phyloP scores from a whole-genome alignment of 2,888 invertebrate species.

The Melanargia galathea region DNA sequence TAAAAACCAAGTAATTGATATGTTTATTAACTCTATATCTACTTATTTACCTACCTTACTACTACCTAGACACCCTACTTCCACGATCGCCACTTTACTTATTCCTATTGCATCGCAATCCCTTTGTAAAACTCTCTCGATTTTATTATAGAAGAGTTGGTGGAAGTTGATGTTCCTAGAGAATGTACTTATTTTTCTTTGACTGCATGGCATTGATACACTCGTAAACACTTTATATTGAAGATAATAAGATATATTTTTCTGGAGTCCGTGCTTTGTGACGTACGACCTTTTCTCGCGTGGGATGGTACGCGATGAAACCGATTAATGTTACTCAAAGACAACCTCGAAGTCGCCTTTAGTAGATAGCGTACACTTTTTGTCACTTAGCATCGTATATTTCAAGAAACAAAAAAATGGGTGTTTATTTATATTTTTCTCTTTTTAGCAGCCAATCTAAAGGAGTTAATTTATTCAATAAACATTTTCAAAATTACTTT shows the following conservation, averaged over 20 bases:
- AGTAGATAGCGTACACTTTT: constrained; percentile 74
- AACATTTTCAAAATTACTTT: background rate
- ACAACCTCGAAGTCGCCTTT: constrained; percentile 65
- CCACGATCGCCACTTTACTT: background rate
- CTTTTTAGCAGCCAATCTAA: background rate
- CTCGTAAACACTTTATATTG: constrained; percentile 2
- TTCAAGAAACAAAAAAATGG: constrained; percentile 53
- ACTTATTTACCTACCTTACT: background rate
- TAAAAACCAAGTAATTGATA: too few relatives aligned
- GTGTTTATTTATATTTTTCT: constrained; percentile 52
- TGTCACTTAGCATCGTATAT: constrained; percentile 75
- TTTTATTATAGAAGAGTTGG: constrained; percentile 18
- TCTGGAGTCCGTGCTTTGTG: background rate
- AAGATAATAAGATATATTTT: constrained; percentile 14
- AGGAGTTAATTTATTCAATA: background rate
- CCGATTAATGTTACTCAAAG: constrained; percentile 81
- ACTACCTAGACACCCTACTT: background rate
- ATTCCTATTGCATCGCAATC: background rate
- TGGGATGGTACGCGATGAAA: constrained; percentile 44
- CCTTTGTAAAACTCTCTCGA: constrained; percentile 3
- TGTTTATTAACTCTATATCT: too few relatives aligned
- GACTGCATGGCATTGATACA: background rate
- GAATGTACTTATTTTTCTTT: constrained; percentile 16
- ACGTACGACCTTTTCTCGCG: constrained; percentile 24
- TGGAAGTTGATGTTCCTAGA: constrained; percentile 13